Evolutionary conservation across 1,140 invertebrate species (phyloP), one percentile per base, ranked within the genome.

Genomic region (Drosophila watanabei): DNA sequence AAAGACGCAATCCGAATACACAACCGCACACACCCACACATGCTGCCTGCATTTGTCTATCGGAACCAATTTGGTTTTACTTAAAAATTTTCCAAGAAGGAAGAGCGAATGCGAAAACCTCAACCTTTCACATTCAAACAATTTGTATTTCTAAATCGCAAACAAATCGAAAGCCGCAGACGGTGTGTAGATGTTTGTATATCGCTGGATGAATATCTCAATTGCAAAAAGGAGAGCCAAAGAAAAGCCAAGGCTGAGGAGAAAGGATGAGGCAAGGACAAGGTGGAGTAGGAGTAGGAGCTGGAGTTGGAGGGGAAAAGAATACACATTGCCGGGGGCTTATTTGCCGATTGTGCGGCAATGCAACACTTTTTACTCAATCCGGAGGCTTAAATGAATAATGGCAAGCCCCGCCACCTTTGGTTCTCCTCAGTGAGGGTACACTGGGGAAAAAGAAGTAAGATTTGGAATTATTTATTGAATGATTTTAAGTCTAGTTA

Each of bases 351-450:
- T 73, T 73, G 70, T 73, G 69, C 37, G 65, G 72, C 69, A 75
- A 52, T 89, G 77, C 85, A 88, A 88, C 85, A 89, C 81, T 69
- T 60, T 79, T 63, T 80, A 43, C 63, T 57, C 63, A 80, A 87
- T 78, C 61, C 70, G 72, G 39, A 37, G 63, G 66, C 60, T 89
- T 88, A 89, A 88, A 89, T 88, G 85, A 88, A 90, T 89, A 89
- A 88, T 88, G 81, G 73, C 78, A 59, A 43, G 54, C 43, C 48
- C 58, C 33, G 37, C 32, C 39, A 54, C 32, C 54, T 57, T 57
- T 57, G 54, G 33, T 39, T 57, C 33, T 39, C 35, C 54, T 39
- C 54, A 57, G 39, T 57, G 11, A 35, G 4, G 3, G 2, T 24
- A 11, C 54, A 57, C 20, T 16, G 35, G 3, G 24, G 3, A 24